phyloP scores from a whole-genome alignment of 2,113 vertebrate genomes.

The Callionymus lyra region DNA sequence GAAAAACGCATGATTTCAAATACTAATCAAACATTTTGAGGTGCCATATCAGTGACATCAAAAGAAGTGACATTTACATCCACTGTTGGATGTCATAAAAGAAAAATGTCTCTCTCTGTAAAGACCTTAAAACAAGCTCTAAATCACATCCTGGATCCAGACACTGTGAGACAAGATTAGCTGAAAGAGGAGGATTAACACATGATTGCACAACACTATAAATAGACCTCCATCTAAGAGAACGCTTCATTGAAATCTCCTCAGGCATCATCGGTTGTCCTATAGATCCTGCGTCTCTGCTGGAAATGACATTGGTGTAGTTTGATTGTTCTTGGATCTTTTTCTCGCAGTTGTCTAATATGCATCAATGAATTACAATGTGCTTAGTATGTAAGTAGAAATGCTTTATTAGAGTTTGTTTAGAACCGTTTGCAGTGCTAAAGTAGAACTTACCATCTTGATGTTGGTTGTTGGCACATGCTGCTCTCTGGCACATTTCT shows the following conservation, averaged over 20 bases:
- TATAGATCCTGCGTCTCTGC: too few species aligned
- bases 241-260: constrained; percentile 30
- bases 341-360: too few species aligned
- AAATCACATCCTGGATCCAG: constrained; percentile 49
- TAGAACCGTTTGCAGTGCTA: too few species aligned
- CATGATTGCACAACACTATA: constrained; percentile 53
- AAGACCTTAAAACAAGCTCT: constrained; percentile 46
- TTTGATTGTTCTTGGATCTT: too few species aligned
- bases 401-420: too few species aligned
- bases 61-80: not conserved
- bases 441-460: constrained; percentile 35
- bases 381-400: too few species aligned
- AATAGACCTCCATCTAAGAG: constrained; percentile 54
- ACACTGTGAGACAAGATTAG: constrained; percentile 42
- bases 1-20: too few species aligned
- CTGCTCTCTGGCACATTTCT: constrained; percentile 54
- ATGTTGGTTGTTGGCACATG: constrained; percentile 32
- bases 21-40: too few species aligned
- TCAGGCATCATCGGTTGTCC: too few species aligned
- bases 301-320: too few species aligned
- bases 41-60: not conserved
- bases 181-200: constrained; percentile 57
- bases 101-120: constrained; percentile 17
- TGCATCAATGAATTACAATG: too few species aligned
- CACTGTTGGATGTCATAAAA: not conserved